Conservation (phyloP, 2,797 vertebrate species). For the Enteromius fasciolatus region DNA sequence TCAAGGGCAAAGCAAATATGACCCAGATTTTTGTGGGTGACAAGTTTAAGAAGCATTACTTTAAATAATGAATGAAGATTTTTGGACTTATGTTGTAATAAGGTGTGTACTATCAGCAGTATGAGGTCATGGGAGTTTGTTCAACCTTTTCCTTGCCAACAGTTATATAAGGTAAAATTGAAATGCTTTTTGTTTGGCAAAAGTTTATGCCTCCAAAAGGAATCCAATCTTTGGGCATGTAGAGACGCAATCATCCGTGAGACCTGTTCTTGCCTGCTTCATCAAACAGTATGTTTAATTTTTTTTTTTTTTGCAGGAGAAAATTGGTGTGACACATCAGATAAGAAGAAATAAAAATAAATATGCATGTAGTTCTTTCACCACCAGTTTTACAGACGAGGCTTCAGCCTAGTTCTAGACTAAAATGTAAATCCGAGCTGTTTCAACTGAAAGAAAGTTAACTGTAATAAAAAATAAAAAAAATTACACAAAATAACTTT, state of each 20-base stretch:
- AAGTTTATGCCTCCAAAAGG: not conserved
- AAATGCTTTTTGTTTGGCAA: slow-evolving; percentile 3
- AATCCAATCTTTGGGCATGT: slow-evolving; percentile 25
- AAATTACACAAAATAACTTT: too few species aligned
- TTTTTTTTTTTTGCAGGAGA: not conserved
- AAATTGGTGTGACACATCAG: not conserved
- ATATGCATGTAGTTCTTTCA: not conserved
- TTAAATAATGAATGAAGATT: slow-evolving; percentile 1
- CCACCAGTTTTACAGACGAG: too few species aligned
- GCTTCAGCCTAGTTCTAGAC: too few species aligned
- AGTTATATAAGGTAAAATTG: not conserved
- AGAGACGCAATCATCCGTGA: slow-evolving; percentile 11
- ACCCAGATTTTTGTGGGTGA: not conserved
- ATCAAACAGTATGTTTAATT: too few species aligned
- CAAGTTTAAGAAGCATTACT: not conserved
- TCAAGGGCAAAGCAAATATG: not conserved
- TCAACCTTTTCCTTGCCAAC: not conserved
- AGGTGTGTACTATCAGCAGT: not conserved
- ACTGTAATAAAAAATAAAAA: too few species aligned
- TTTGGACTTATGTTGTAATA: not conserved
- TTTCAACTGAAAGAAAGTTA: too few species aligned
- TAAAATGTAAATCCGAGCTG: too few species aligned
- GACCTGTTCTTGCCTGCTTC: slow-evolving; percentile 1
- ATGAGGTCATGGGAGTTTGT: not conserved
- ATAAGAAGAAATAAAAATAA: not conserved